Evolutionary conservation across 2,888 invertebrate genomes (phyloP).

Genomic region (Aplocera efformata): DNA sequence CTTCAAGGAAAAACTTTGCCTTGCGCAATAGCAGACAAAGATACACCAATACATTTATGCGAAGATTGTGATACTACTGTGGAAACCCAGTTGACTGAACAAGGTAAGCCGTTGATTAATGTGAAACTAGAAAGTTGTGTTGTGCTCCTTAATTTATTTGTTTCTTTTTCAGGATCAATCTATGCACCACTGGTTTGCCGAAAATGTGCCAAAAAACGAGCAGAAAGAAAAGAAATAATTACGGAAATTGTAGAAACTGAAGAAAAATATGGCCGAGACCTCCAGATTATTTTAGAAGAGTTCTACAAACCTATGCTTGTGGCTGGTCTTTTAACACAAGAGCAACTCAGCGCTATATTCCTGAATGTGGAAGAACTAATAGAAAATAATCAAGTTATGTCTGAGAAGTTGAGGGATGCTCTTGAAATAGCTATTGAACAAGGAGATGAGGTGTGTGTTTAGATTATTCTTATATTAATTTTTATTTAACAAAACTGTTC

Average conservation of each 20-base stretch:
- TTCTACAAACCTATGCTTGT: slow-evolving; percentile 96
- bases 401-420: slow-evolving; percentile 91
- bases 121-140: not conserved
- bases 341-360: slow-evolving; percentile 95
- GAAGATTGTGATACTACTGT: slow-evolving; percentile 93
- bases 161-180: slow-evolving; percentile 83
- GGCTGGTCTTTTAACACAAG: slow-evolving; percentile 93
- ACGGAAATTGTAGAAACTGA: slow-evolving; percentile 98
- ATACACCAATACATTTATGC: slow-evolving; percentile 84
- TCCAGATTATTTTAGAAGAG: slow-evolving; percentile 95
- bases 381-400: slow-evolving; percentile 91
- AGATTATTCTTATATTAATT: slow-evolving; percentile 12
- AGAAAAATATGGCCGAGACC: slow-evolving; percentile 95
- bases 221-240: slow-evolving; percentile 95
- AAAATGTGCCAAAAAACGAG: slow-evolving; percentile 92
- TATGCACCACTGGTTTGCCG: slow-evolving; percentile 91
- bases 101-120: slow-evolving; percentile 53
- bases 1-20: slow-evolving; percentile 81
- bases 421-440: slow-evolving; percentile 92
- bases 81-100: slow-evolving; percentile 87
- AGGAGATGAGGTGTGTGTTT: slow-evolving; percentile 87
- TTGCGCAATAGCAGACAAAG: slow-evolving; percentile 74
- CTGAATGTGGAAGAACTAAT: slow-evolving; percentile 95
- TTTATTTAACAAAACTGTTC: not conserved
- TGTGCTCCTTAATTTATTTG: slow-evolving; percentile 3